Evolutionary conservation across 2,888 invertebrate genomes (phyloP).

Genomic region (Trisateles emortualis): DNA sequence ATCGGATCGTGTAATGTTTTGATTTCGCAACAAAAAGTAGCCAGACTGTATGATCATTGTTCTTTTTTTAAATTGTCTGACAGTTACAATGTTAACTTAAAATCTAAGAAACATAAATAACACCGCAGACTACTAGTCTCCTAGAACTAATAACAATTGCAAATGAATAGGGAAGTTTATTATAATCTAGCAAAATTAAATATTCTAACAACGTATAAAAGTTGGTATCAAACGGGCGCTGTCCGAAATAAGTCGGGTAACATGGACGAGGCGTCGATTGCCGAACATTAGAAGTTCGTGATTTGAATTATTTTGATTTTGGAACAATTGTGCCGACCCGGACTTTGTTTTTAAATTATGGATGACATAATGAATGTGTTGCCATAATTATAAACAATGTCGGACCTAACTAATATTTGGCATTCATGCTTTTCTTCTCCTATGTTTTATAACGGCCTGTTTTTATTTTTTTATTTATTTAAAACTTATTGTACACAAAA

Average conservation of each 20-base stretch:
- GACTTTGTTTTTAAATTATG: slow-evolving; percentile 51
- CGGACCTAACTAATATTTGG: too few species aligned
- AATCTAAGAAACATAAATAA: slow-evolving; percentile 49
- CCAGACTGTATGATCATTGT: not conserved
- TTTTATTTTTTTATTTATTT: too few species aligned
- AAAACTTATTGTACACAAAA: too few species aligned
- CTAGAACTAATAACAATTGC: slow-evolving; percentile 77
- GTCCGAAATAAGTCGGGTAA: slow-evolving; percentile 64
- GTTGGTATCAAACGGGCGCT: slow-evolving; percentile 69
- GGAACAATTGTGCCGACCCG: slow-evolving; percentile 67
- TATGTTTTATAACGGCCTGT: too few species aligned
- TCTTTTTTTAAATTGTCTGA: not conserved
- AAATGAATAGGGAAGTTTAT: slow-evolving; percentile 53
- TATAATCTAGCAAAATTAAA: slow-evolving; percentile 52
- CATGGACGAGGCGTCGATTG: slow-evolving; percentile 79
- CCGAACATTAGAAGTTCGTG: slow-evolving; percentile 67
- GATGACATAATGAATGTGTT: slow-evolving; percentile 10
- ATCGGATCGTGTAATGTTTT: too few species aligned
- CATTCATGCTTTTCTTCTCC: too few species aligned
- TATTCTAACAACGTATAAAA: slow-evolving; percentile 60
- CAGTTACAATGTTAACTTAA: slow-evolving; percentile 6
- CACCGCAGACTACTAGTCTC: slow-evolving; percentile 67
- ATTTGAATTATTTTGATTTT: slow-evolving; percentile 57
- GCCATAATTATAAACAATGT: too few species aligned
- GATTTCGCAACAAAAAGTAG: not conserved